Conservation (phyloP, 2,888 invertebrate species). For the Nephrotoma appendiculata region DNA sequence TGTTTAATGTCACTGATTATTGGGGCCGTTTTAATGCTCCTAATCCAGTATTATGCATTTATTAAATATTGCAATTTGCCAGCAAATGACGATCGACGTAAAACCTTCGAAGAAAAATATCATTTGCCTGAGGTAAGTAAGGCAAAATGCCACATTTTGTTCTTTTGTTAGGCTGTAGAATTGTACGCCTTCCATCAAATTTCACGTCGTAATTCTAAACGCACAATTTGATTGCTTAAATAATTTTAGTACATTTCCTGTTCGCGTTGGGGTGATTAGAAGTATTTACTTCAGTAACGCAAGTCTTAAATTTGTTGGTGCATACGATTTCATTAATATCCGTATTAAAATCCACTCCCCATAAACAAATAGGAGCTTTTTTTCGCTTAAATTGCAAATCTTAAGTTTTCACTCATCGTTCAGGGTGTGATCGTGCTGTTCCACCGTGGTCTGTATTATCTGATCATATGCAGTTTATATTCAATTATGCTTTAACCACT, state of each 20-base stretch:
- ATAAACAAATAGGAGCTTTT: background rate
- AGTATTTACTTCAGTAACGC: background rate
- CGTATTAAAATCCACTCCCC: background rate
- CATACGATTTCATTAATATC: background rate
- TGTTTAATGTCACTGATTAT: slow-evolving; percentile 35
- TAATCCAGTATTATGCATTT: slow-evolving; percentile 39
- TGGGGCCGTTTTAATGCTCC: slow-evolving; percentile 38
- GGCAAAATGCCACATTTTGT: background rate
- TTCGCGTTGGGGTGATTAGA: background rate
- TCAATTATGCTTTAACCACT: too few species aligned
- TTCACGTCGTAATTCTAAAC: background rate
- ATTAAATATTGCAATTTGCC: slow-evolving; percentile 34
- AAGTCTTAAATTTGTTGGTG: background rate
- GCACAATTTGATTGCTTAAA: background rate
- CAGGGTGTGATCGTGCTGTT: background rate
- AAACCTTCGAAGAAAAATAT: slow-evolving; percentile 29
- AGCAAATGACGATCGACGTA: slow-evolving; percentile 14
- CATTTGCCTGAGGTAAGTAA: slow-evolving; percentile 35
- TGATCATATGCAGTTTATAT: too few species aligned
- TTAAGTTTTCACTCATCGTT: background rate
- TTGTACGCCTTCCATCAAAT: background rate
- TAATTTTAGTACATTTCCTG: background rate
- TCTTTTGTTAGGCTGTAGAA: background rate
- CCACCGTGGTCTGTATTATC: too few species aligned
- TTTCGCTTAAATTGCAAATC: background rate